Evolutionary conservation across 2,113 vertebrate species (phyloP).

Genomic region (Gymnocephalus cernua): DNA sequence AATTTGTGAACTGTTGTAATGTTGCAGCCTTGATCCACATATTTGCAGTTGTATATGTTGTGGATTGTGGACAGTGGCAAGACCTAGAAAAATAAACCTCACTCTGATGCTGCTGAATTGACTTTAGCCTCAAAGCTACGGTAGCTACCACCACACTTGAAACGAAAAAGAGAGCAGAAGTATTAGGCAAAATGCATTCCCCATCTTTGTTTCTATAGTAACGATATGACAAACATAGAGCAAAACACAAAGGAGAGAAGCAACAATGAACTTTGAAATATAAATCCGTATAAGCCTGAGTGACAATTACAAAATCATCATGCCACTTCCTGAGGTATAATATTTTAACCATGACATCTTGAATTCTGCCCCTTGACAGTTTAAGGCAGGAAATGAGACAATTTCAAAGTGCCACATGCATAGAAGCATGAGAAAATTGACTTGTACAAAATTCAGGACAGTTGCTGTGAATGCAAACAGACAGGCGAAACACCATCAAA

Average conservation of each 20-base stretch:
- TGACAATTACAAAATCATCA: constrained; percentile 61
- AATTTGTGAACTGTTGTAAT: background rate
- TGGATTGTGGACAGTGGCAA: background rate
- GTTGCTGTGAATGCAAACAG: constrained; percentile 66
- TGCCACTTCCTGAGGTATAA: constrained; percentile 55
- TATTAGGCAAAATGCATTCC: constrained; percentile 8
- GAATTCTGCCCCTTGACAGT: constrained; percentile 50
- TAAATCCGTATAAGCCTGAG: constrained; percentile 69
- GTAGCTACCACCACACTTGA: constrained; percentile 19
- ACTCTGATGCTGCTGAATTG: background rate
- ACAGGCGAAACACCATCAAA: constrained; percentile 74
- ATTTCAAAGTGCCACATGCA: constrained; percentile 45
- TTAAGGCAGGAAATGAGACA: constrained; percentile 54
- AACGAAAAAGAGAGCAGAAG: background rate
- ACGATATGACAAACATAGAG: constrained; percentile 60
- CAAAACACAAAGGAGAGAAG: constrained; percentile 55
- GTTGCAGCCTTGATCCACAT: background rate
- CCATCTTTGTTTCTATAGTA: constrained; percentile 70
- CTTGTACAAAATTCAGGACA: constrained; percentile 58
- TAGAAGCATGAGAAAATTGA: constrained; percentile 46
- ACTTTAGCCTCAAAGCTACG: constrained; percentile 13
- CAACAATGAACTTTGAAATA: constrained; percentile 62
- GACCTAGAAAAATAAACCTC: background rate
- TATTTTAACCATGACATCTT: constrained; percentile 66
- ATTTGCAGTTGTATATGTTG: background rate